Conservation (phyloP, 2,797 vertebrate genomes). For the Merluccius polli region DNA sequence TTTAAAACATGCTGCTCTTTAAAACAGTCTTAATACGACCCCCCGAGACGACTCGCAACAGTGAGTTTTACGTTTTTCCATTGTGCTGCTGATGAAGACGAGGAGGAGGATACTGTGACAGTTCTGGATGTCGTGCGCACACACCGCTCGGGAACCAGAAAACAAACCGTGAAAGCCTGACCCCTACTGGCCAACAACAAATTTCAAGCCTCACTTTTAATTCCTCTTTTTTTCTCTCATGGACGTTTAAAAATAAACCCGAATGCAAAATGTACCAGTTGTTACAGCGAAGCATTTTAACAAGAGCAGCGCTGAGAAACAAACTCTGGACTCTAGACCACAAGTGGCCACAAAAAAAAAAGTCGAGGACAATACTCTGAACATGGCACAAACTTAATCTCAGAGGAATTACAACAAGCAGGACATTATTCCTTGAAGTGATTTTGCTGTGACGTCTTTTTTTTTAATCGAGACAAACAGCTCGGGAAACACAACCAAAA, state of each 20-base stretch:
- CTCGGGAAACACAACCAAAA: not conserved
- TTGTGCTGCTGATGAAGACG: constrained; percentile 62
- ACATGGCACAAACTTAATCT: constrained; percentile 1
- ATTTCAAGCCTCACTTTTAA: constrained; percentile 27
- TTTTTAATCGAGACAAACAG: no score
- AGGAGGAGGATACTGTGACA: constrained; percentile 27
- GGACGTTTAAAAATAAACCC: not conserved
- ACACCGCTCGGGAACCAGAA: not conserved
- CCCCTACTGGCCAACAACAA: constrained; percentile 18
- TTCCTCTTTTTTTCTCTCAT: constrained; percentile 54
- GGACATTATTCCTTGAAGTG: not conserved
- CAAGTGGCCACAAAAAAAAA: not conserved
- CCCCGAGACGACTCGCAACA: constrained; percentile 27
- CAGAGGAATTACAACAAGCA: not conserved
- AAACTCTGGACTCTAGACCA: not conserved
- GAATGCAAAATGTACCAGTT: not conserved
- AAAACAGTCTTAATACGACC: constrained; percentile 64
- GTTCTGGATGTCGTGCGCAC: constrained; percentile 41
- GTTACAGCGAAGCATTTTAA: not conserved
- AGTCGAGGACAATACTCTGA: not conserved
- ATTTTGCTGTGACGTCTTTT: not conserved
- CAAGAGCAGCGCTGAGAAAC: not conserved
- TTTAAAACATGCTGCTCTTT: constrained; percentile 83
- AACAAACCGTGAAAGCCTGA: constrained; percentile 27
- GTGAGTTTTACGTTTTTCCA: constrained; percentile 79